phyloP scores from a whole-genome alignment of 2,113 vertebrate genomes.

The Barbus barbus region DNA sequence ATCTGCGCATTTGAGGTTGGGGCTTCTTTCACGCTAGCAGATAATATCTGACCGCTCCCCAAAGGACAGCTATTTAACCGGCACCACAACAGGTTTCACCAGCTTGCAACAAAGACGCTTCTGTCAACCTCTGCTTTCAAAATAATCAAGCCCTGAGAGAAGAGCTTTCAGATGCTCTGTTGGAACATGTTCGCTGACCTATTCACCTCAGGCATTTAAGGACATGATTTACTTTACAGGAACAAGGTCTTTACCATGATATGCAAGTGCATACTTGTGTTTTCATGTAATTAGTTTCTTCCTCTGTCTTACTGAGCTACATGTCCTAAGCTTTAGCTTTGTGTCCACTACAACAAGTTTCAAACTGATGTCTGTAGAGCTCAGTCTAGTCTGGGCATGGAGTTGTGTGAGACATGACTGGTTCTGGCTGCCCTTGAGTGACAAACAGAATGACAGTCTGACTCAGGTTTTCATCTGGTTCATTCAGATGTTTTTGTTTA shows the following conservation, averaged over 20 bases:
- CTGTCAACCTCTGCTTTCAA: constrained; percentile 23
- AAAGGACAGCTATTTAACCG: background rate
- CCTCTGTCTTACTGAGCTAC: no score
- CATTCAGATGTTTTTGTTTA: no score
- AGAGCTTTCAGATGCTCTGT: constrained; percentile 20
- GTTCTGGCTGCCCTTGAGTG: background rate
- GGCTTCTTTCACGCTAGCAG: no score
- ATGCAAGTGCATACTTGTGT: no score
- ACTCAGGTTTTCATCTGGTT: no score
- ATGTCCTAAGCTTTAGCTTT: no score
- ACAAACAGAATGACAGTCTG: background rate
- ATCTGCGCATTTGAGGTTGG: no score
- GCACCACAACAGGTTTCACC: constrained; percentile 13
- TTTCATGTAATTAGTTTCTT: no score
- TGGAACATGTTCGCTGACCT: constrained; percentile 34
- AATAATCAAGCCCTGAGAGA: constrained; percentile 40
- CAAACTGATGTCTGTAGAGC: no score
- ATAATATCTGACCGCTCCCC: background rate
- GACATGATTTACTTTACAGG: constrained; percentile 10
- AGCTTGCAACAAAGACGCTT: constrained; percentile 11
- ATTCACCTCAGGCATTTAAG: constrained; percentile 39
- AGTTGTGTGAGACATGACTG: background rate
- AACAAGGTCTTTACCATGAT: background rate
- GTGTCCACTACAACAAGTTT: no score
- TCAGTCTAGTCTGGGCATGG: no score